Evolutionary conservation across 2,888 invertebrate species (phyloP).

Genomic region (Thera obeliscata): DNA sequence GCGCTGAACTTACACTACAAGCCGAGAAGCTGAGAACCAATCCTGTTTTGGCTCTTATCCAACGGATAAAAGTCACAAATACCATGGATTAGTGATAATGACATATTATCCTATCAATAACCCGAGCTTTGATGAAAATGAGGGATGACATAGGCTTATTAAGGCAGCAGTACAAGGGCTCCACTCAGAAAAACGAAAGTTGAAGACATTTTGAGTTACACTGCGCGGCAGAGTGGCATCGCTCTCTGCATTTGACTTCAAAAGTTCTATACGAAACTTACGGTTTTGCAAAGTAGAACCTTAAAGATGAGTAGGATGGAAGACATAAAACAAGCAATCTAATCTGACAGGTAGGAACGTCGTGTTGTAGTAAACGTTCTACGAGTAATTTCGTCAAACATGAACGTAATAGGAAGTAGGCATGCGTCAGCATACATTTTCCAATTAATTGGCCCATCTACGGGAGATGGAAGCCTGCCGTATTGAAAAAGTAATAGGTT

Average conservation of each 20-base stretch:
- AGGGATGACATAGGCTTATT: neutral
- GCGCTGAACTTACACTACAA: conserved; percentile 54
- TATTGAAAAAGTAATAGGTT: conserved; percentile 2
- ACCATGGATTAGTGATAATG: conserved; percentile 48
- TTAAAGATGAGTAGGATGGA: neutral
- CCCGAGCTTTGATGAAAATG: conserved; percentile 20
- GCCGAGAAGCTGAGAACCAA: conserved; percentile 54
- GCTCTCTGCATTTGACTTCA: too few relatives aligned
- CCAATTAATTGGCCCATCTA: conserved; percentile 4
- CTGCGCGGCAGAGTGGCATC: too few relatives aligned
- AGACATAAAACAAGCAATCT: neutral
- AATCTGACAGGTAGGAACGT: neutral
- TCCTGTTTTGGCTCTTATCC: conserved; percentile 62
- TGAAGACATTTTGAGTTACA: too few relatives aligned
- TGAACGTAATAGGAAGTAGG: neutral
- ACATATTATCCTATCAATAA: conserved; percentile 48
- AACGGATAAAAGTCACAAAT: conserved; percentile 65
- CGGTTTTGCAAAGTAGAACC: too few relatives aligned
- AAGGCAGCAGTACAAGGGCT: neutral
- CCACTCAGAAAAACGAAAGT: too few relatives aligned
- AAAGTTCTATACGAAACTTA: too few relatives aligned
- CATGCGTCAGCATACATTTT: neutral
- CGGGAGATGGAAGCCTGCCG: neutral
- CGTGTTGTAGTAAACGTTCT: neutral
- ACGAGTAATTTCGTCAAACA: neutral